Evolutionary conservation across 2,888 invertebrate genomes (phyloP).

Genomic region (Nymphalis urticae): DNA sequence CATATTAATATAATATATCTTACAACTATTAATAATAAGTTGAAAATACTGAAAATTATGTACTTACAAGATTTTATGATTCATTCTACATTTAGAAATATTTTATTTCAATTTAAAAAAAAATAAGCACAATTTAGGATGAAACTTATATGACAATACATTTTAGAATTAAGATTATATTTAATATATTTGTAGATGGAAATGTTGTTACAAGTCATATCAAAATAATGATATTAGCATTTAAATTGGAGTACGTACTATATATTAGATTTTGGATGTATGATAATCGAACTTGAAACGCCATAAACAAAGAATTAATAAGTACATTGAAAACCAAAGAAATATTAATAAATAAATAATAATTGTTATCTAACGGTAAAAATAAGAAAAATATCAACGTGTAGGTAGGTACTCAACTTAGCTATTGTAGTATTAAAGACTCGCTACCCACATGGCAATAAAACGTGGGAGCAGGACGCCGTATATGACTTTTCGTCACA

Average conservation of each 20-base stretch:
- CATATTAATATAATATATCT: slow-evolving; percentile 19
- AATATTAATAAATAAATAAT: slow-evolving; percentile 6
- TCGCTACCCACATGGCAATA: too few relatives aligned
- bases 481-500: too few relatives aligned
- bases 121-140: slow-evolving; percentile 50
- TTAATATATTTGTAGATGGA: slow-evolving; percentile 27
- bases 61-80: slow-evolving; percentile 32
- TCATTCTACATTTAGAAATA: slow-evolving; percentile 15
- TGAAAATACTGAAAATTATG: slow-evolving; percentile 18
- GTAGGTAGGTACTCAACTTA: too few relatives aligned
- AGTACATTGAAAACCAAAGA: slow-evolving; percentile 11
- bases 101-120: slow-evolving; percentile 20
- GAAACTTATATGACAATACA: slow-evolving; percentile 73
- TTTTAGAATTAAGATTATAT: slow-evolving; percentile 47
- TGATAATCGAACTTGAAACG: neutral
- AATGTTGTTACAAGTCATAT: slow-evolving; percentile 38
- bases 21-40: slow-evolving; percentile 11
- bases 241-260: slow-evolving; percentile 7
- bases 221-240: slow-evolving; percentile 33
- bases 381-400: too few relatives aligned
- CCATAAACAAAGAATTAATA: neutral
- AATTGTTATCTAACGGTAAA: neutral
- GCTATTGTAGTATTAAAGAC: too few relatives aligned
- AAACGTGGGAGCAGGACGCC: too few relatives aligned
- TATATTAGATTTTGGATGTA: slow-evolving; percentile 9